Evolutionary conservation across 2,797 vertebrate species (phyloP), one percentile per base, ranked within the genome.

Genomic region (Argyrosomus regius): DNA sequence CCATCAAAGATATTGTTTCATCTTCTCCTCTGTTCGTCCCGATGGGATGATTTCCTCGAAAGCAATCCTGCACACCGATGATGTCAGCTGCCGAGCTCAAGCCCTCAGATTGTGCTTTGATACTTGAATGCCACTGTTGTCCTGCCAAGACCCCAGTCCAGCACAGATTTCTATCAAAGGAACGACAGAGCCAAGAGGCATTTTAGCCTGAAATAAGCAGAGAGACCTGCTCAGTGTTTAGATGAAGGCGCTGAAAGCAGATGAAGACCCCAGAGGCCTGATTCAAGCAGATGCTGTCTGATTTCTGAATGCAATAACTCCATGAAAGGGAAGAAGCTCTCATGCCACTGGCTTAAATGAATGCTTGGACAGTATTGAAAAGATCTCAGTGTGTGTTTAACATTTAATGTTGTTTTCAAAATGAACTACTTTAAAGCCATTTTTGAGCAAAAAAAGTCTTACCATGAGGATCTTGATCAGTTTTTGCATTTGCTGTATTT

Each of bases 111-210:
- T 41, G 59, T 2, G 53, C 83, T 82, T 64, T 78, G 68, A 81
- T 79, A 69, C 77, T 82, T 77, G 78, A 80, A 82, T 49, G 68
- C 63, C 73, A 22, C 73, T 58, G 67, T 58, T 66, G 72, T 85
- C 50, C 64, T 66, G 68, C 79, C 63, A 60, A 54, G 64, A 69
- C 68, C 26, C 35, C 46, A 39, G 53, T 71, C 67, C 71, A 14
- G 61, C 22, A 13, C 72, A 20, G 59, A 66, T 85, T 6, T 26
- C 13, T 64, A 69, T 85, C 80, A 50, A 39, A 52, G 35, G 14
- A 13, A 0, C 39, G 31, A 14, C 52, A 0, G n/a, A 75, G 77
- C 59, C 71, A n/a, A 31, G 61, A 62, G 22, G 46, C 28, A 0
- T 73, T 78, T 78, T 16, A 70, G 50, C 68, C 68, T 57, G 71